Evolutionary conservation across 2,113 vertebrate genomes (phyloP).

Genomic region (Ceyx margarethae): DNA sequence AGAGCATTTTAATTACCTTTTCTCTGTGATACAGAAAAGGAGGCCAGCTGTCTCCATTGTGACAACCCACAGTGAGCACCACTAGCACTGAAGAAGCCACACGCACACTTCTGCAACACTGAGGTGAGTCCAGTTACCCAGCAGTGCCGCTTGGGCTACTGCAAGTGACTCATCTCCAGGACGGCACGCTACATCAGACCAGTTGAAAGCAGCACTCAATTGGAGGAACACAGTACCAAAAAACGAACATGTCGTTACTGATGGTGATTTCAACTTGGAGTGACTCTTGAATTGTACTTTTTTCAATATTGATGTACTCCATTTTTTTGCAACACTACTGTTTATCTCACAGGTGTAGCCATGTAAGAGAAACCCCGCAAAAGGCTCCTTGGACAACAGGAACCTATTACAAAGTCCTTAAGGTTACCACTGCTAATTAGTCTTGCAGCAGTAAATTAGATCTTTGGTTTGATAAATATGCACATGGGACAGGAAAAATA

Average conservation of each 20-base stretch:
- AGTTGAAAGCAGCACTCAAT: background rate
- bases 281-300: background rate
- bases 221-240: background rate
- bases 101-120: background rate
- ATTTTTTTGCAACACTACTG: accelerated
- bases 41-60: slow-evolving; percentile 8
- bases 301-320: background rate
- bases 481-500: background rate
- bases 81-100: slow-evolving; percentile 6
- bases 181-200: too few species aligned
- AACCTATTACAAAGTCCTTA: background rate
- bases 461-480: background rate
- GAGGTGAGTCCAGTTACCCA: background rate
- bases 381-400: background rate
- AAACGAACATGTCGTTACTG: background rate
- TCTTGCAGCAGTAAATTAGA: background rate
- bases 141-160: background rate
- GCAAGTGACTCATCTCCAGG: background rate
- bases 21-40: slow-evolving; percentile 40
- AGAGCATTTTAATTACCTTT: slow-evolving; percentile 89
- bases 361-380: background rate
- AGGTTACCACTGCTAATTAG: background rate
- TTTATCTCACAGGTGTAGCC: background rate
- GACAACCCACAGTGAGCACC: slow-evolving; percentile 29
- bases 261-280: background rate